A percentile compares a stretch with the other conserved stretches of the same genome.
phyloP scores from a whole-genome alignment of 2,888 invertebrate genomes.

The Platycheirus rosarum region DNA sequence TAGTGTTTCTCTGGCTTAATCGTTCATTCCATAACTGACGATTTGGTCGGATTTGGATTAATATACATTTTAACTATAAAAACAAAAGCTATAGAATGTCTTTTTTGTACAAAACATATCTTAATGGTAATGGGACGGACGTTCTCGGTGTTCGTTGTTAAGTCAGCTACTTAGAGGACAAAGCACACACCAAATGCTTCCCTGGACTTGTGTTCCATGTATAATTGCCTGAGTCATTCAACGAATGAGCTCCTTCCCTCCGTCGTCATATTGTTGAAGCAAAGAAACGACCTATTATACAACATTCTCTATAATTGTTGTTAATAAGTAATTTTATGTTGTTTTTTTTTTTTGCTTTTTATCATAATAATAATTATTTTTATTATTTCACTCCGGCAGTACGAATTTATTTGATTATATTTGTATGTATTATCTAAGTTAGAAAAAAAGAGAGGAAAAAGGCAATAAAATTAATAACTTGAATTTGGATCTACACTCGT shows the following conservation, averaged over 20 bases:
- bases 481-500: slow-evolving; percentile 51
- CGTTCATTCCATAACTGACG: slow-evolving; percentile 48
- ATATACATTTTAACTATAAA: slow-evolving; percentile 43
- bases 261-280: slow-evolving; percentile 40
- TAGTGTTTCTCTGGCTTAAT: slow-evolving; percentile 7
- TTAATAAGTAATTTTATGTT: slow-evolving; percentile 67
- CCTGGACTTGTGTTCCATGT: slow-evolving; percentile 26
- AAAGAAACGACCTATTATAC: slow-evolving; percentile 65
- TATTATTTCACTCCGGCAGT: slow-evolving; percentile 61
- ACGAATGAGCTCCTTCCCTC: slow-evolving; percentile 52
- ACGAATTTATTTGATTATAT: slow-evolving; percentile 66
- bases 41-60: slow-evolving; percentile 29
- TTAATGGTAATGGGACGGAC: slow-evolving; percentile 41
- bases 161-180: slow-evolving; percentile 31
- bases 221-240: slow-evolving; percentile 63
- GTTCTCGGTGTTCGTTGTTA: slow-evolving; percentile 8
- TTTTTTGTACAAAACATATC: slow-evolving; percentile 32
- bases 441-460: slow-evolving; percentile 31
- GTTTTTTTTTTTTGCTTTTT: slow-evolving; percentile 42
- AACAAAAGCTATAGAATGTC: slow-evolving; percentile 36
- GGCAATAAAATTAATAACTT: slow-evolving; percentile 60
- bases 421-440: slow-evolving; percentile 55
- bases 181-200: slow-evolving; percentile 22
- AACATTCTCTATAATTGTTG: slow-evolving; percentile 69
- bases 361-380: slow-evolving; percentile 64